Conservation (phyloP, 2,113 vertebrate species). For the Puffinus mauretanicus region DNA sequence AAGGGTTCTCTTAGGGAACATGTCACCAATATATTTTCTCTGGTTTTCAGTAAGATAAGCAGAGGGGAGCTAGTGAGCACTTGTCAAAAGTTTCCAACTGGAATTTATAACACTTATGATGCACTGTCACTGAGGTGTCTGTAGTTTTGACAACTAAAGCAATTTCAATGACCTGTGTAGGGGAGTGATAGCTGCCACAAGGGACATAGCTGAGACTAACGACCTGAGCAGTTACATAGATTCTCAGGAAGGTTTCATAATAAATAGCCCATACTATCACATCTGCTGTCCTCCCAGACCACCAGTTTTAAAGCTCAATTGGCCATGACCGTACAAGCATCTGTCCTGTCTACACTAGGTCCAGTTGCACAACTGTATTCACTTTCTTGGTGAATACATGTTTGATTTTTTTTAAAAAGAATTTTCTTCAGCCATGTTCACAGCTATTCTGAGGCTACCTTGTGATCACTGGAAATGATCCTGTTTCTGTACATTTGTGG, state of each 20-base stretch:
- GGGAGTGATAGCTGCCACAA: neutral
- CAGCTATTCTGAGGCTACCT: neutral
- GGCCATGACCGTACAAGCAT: neutral
- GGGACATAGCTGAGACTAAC: neutral
- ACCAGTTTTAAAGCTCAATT: neutral
- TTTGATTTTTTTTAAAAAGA: neutral
- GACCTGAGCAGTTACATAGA: neutral
- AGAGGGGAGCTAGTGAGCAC: neutral
- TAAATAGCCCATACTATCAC: neutral
- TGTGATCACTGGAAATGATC: neutral
- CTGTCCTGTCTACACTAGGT: neutral
- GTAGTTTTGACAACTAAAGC: neutral
- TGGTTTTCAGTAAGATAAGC: neutral
- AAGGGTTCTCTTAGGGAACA: neutral
- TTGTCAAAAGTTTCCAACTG: neutral
- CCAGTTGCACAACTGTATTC: neutral
- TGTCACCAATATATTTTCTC: neutral
- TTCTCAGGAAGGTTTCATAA: neutral
- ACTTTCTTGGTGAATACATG: neutral
- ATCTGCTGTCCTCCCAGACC: neutral
- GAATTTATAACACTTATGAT: neutral
- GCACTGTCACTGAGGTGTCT: neutral
- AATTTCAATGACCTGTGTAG: neutral
- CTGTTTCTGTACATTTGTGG: neutral
- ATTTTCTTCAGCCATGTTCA: neutral